Evolutionary conservation across 2,888 invertebrate species (phyloP), one percentile per base, ranked within the genome.

Genomic region (Andrena fulva): DNA sequence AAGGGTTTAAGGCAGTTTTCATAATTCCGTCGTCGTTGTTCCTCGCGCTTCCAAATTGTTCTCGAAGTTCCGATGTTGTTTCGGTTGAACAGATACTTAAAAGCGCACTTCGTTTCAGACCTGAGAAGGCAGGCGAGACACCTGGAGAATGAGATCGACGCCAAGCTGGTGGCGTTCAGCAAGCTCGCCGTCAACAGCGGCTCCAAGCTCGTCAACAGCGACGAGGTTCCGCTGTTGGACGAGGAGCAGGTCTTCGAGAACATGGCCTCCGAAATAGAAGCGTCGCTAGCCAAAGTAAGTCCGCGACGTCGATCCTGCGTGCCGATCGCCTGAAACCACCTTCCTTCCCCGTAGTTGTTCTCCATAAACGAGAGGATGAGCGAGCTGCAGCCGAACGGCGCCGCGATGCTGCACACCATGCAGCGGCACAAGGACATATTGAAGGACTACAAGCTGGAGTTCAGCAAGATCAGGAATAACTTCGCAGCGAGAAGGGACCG

Each of bases 371-470:
- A 98, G 89, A 96, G 97, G 94, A 97, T 99, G 96, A 96, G 97
- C 2, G 98, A 98, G 90, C 95, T 98, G 80, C 96, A 97, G 16
- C 96, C 97, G 31, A 96, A 95, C 77, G 97, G 97, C 27, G 97
- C 98, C 50, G 98, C 98, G 0, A 97, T 98, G 92, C 95, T 98
- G 91, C 99, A 99, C 93, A 99, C 99, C 0, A 95, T 99, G 85
- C 98, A 99, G 94, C 95, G 99, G 71, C 99, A 99, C 92, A 96
- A 98, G 89, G 99, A 99, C 94, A 99, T 99, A 90, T 95, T 99
- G 1, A 92, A 97, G 94, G 99, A 99, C 91, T 98, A 99, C 92
- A 97, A 97, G 63, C 96, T 98, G 91, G 99, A 99, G 94, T 99
- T 98, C 92, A 96, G 97, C 72, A 98, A 98, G 94, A 98, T 98